A percentile compares a stretch with the other conserved stretches of the same genome.
phyloP scores from a whole-genome alignment of 2,797 vertebrate species.

The Parambassis ranga region DNA sequence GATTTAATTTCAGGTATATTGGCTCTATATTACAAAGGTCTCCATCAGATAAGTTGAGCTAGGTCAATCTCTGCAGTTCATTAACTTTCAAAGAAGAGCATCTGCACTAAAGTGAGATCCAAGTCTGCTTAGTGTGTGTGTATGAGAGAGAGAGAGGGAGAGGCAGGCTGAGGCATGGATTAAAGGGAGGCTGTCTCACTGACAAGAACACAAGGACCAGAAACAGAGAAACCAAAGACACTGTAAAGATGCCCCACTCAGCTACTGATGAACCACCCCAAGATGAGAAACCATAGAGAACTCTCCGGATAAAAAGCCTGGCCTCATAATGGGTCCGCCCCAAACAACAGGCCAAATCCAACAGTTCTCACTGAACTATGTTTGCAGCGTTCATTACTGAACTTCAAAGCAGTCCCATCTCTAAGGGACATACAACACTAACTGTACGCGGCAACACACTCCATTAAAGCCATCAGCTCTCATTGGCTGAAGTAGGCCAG shows the following conservation, averaged over 20 bases:
- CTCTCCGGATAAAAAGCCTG: slow-evolving; percentile 28
- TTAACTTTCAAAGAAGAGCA: slow-evolving; percentile 67
- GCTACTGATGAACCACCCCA: slow-evolving; percentile 32
- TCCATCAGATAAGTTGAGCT: slow-evolving; percentile 39
- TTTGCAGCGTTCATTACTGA: slow-evolving; percentile 43
- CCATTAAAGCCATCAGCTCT: slow-evolving; percentile 34
- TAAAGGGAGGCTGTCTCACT: slow-evolving; percentile 32
- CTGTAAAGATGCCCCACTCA: slow-evolving; percentile 16
- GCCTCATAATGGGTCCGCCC: slow-evolving; percentile 25
- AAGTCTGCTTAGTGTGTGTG: slow-evolving; percentile 24
- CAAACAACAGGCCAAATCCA: slow-evolving; percentile 27
- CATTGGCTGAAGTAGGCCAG: slow-evolving; percentile 57
- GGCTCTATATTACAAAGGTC: slow-evolving; percentile 30
- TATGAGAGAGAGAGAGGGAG: slow-evolving; percentile 9
- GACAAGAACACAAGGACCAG: slow-evolving; percentile 31
- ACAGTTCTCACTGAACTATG: slow-evolving; percentile 18
- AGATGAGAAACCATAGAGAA: slow-evolving; percentile 31
- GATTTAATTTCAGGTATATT: slow-evolving; percentile 14
- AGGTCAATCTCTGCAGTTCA: slow-evolving; percentile 64
- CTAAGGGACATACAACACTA: slow-evolving; percentile 30
- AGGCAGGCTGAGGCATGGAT: slow-evolving; percentile 9
- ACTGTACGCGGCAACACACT: slow-evolving; percentile 20
- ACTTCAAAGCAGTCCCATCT: slow-evolving; percentile 61
- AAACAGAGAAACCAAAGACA: slow-evolving; percentile 19
- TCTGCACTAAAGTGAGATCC: slow-evolving; percentile 44